phyloP scores from a whole-genome alignment of 2,888 invertebrate genomes.

The Zootermopsis nevadensis region DNA sequence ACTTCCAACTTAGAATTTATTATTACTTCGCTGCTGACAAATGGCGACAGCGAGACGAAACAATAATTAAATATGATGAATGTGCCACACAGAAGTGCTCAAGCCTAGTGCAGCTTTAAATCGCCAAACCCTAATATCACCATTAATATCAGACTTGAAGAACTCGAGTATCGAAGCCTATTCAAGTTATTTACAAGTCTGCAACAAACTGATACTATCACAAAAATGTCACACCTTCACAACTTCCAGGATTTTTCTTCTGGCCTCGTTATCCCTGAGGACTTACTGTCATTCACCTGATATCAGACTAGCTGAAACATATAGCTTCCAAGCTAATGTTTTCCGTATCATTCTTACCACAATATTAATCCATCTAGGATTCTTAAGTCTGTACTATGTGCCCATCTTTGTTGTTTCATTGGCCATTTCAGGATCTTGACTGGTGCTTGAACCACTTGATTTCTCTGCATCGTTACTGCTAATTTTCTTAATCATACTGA shows the following conservation, averaged over 20 bases:
- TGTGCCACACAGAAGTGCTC: no score
- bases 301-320: not conserved
- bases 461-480: constrained; percentile 13
- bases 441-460: constrained; percentile 28
- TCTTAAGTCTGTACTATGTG: constrained; percentile 10
- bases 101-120: no score
- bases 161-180: no score
- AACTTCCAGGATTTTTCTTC: not conserved
- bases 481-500: constrained; percentile 51
- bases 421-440: constrained; percentile 9
- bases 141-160: no score
- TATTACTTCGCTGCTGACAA: no score
- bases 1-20: no score
- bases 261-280: not conserved
- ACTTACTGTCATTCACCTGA: not conserved
- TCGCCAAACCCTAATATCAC: no score
- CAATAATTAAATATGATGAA: no score
- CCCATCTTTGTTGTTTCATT: not conserved
- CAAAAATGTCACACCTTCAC: not conserved
- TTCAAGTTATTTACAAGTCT: no score
- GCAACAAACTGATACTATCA: not conserved
- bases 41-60: no score
- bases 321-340: not conserved
- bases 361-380: not conserved
- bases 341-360: constrained; percentile 2